Base-by-base conservation (phyloP, 2,797 vertebrate species). In the Liparis tanakae region DNA sequence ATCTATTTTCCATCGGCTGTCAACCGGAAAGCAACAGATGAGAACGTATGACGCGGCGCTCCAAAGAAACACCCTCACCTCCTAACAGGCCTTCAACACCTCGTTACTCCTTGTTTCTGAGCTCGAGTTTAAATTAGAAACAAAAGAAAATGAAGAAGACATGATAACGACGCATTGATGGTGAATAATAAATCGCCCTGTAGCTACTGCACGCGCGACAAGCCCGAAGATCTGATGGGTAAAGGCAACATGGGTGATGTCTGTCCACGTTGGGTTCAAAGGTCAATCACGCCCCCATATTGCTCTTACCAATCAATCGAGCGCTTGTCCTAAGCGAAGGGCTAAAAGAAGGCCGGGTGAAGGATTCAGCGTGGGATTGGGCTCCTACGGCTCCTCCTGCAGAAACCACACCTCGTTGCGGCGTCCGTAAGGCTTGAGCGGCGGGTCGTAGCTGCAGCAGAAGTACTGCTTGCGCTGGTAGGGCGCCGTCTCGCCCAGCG, bases 381-480 rank as follows among this genome's bases (percentile, higher is more conserved):
- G 18, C 25, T 25, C 33, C 48, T 90, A 95, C 1, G 94, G 94
- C 41, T 95, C 92, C 8, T 94, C 94, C 82, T 97, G 97, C 85
- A 97, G 86, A 71, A 98, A 95, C 97, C 97, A 98, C 82, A 98
- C 92, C 88, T 98, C 97, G 2, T 98, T 98, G 67, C 96, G 94
- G 15, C 97, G 94, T 72, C 95, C 95, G 0, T 96, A 96, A 65
- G 95, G 96, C 86, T 97, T 97, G 91, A 98, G 94, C 0, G 96
- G 97, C 0, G 96, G 95, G 82, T 98, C 96, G 0, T 96, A 98
- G 22, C 95, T 96, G 0, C 95, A 96, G 88, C 96, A 98, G 87
- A 96, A 92, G 86, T 96, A 98, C 85, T 96, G 84, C 77, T 97
- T 96, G 51, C 93, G 94, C 67, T 76, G 90, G 70, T 91, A 97